Conservation (phyloP, 2,888 invertebrate genomes). For the Noctua comes region DNA sequence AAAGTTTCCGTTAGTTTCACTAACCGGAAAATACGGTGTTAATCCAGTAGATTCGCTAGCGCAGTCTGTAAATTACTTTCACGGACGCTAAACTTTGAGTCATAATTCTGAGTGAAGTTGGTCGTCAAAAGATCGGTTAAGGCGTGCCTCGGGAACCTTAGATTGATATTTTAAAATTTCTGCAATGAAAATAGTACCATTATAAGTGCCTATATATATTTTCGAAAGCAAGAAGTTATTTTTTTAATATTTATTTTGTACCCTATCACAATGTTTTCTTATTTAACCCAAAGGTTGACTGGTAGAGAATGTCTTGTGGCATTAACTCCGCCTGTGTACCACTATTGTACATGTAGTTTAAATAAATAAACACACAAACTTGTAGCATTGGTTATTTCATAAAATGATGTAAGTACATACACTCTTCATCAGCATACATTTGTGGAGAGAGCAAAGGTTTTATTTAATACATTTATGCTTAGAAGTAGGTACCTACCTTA, state of each 20-base stretch:
- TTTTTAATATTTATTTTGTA: too few species aligned
- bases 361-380: too few species aligned
- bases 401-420: too few species aligned
- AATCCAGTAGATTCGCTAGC: conserved; percentile 13
- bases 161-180: background rate
- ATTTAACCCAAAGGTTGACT: too few species aligned
- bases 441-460: background rate
- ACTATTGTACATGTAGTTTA: too few species aligned
- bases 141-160: background rate
- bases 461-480: background rate
- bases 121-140: conserved; percentile 8
- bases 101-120: conserved; percentile 22
- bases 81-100: conserved; percentile 15
- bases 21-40: conserved; percentile 25
- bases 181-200: background rate
- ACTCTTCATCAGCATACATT: background rate
- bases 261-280: too few species aligned
- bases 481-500: background rate
- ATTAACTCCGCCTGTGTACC: too few species aligned
- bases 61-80: conserved; percentile 20
- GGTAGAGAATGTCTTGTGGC: too few species aligned
- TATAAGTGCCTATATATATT: too few species aligned
- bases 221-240: too few species aligned
- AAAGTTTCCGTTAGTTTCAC: conserved; percentile 3
- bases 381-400: too few species aligned